Percentiles rank a stretch among this genome's conserved stretches.
phyloP scores from a whole-genome alignment of 2,797 vertebrate species.

The Etheostoma perlongum region DNA sequence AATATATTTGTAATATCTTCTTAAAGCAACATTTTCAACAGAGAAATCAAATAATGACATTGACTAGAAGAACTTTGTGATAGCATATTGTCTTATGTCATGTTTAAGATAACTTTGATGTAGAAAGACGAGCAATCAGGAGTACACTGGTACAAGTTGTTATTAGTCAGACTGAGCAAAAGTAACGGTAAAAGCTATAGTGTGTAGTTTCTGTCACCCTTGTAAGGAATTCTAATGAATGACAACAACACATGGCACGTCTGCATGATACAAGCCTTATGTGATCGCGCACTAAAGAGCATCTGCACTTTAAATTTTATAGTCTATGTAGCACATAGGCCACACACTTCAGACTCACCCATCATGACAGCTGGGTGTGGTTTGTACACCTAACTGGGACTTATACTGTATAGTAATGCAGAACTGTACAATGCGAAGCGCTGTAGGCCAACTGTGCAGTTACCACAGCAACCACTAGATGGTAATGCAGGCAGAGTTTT shows the following conservation, averaged over 20 bases:
- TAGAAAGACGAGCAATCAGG: neutral
- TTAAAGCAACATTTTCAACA: constrained; percentile 15
- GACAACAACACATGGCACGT: no score
- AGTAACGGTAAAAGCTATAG: no score
- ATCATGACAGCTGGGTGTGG: neutral
- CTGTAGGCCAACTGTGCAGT: neutral
- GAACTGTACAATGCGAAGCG: neutral
- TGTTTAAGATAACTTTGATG: constrained; percentile 10
- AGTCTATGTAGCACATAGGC: neutral
- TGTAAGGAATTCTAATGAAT: no score
- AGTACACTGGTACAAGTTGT: constrained; percentile 4
- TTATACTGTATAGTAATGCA: no score
- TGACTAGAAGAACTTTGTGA: neutral
- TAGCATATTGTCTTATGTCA: neutral
- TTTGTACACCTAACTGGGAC: neutral
- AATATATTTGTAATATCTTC: constrained; percentile 25
- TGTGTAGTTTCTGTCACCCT: no score
- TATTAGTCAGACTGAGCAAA: neutral
- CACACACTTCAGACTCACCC: neutral
- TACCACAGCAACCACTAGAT: neutral
- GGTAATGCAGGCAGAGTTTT: neutral
- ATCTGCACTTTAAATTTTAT: neutral
- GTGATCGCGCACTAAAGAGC: neutral
- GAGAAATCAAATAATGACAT: constrained; percentile 18
- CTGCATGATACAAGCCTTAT: no score